Evolutionary conservation across 1,140 invertebrate genomes (phyloP), one percentile per base, ranked within the genome.

Genomic region (Panulirus ornatus): DNA sequence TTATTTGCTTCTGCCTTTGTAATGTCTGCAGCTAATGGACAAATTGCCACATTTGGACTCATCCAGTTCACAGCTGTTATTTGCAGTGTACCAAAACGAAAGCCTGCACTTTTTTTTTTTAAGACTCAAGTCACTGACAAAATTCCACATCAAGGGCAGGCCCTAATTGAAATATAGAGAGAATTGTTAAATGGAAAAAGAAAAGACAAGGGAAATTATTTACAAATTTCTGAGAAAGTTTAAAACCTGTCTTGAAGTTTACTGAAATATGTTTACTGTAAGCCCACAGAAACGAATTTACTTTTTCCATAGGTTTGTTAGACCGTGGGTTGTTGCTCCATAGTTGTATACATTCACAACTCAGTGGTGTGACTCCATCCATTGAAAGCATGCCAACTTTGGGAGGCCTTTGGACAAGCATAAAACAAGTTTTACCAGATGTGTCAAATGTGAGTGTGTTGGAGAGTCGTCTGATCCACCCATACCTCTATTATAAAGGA

Each of bases 311-410:
- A 88, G 85, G 42, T 14, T 44, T 88, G 22, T 47, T 88, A 38
- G 76, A 88, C 36, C 75, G 76, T 42, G 85, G 85, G 22, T 47
- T 44, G 51, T 34, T 88, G n/a, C 54, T 88, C 11, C 85, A 88
- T 88, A 54, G 85, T 11, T 88, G 85, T 34, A 88, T 88, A 34
- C 85, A 88, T 36, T 88, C 85, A 66, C 75, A 88, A 36, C 75
- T 88, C n/a, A 88, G 51, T 44, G 85, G 85, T 34, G 27, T 70
- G 19, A 34, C 75, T 1, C 76, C 76, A 30, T 27, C 27, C 6
- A 14, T 70, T 16, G 85, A 88, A 42, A 42, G 70, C 22, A 42
- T 81, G 51, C 85, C 63, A 22, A 47, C 54, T 3, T 51, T 88
- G n/a, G 36, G 30, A 22, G 58, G 73, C 0, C 16, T 88, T 22